Evolutionary conservation across 2,797 vertebrate genomes (phyloP), one percentile per base, ranked within the genome.

Genomic region (Hylomyscus alleni): DNA sequence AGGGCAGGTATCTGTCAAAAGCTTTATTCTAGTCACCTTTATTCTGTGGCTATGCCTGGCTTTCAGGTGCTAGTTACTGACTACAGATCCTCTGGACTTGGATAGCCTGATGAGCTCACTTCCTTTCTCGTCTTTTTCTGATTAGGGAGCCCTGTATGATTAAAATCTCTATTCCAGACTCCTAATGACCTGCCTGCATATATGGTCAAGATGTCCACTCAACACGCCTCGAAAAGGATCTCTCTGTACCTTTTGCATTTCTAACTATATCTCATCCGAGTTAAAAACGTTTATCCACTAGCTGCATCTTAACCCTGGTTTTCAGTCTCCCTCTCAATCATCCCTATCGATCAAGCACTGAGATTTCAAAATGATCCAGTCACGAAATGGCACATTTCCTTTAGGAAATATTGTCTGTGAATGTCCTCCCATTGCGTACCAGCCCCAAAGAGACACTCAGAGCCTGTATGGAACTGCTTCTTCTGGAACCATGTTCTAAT

Each of bases 351-450:
- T 58, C 56, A 47, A 17, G 22, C 20, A 65, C 29, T 3, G 56
- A 85, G 50, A 69, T 75, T 50, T 93, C 24, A 0, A 24, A 29
- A 50, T 9, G 34, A 58, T 5, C 5, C 8, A 22, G 84, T 62
- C 50, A 75, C 0, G 6, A 50, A 94, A 34, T 4, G 50, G 19
- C 31, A 52, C 44, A 0, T 60, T 50, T 73, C 56, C 83, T 84
- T 19, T 15, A 1, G 78, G n/a, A 76, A 84, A 69, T 65, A 3
- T 1, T 52, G 50, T 29, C 89, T 12, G 9, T 2, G 1, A 34
- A 62, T 0, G n/a, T 52, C 2, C 0, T 9, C 40, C 69, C 44
- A 17, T 12, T 0, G 0, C 0, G 7, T 77, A 11, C 29, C 81
- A 9, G 65, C 72, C 37, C 0, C 0, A 1, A 34, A 0, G 14